A percentile compares a stretch with the other conserved stretches of the same genome.
phyloP scores from a whole-genome alignment of 2,113 vertebrate genomes.

The Tetraodon nigroviridis region DNA sequence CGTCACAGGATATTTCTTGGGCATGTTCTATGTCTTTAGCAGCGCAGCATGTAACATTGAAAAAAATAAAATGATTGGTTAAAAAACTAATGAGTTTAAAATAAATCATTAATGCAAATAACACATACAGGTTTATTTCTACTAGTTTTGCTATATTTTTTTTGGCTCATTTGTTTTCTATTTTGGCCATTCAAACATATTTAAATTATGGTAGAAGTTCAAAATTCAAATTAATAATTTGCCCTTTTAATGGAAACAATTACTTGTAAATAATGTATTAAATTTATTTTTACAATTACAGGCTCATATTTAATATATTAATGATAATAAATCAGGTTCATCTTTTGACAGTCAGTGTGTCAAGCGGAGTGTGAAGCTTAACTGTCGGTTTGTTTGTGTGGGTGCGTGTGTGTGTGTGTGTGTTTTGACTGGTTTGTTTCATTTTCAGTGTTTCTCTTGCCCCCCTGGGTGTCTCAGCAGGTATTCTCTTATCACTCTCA shows the following conservation, averaged over 20 bases:
- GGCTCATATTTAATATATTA: conserved; percentile 58
- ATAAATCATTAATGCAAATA: too few species aligned
- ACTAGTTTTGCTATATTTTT: neutral
- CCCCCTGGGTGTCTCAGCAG: conserved; percentile 66
- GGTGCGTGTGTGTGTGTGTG: conserved; percentile 35
- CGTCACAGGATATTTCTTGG: conserved; percentile 4
- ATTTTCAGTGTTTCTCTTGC: conserved; percentile 55
- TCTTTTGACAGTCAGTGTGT: conserved; percentile 64
- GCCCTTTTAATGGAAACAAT: conserved; percentile 20
- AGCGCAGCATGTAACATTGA: too few species aligned
- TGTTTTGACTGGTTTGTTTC: conserved; percentile 52
- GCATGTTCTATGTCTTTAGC: neutral
- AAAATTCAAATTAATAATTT: conserved; percentile 16
- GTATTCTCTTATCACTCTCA: conserved; percentile 66
- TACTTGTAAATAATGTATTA: conserved; percentile 34
- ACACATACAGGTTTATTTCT: too few species aligned
- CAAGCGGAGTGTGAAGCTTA: conserved; percentile 66
- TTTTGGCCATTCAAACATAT: neutral
- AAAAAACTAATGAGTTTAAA: too few species aligned
- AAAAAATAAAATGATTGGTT: too few species aligned
- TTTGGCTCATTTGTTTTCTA: neutral
- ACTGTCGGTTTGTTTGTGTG: conserved; percentile 51
- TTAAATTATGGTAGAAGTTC: neutral
- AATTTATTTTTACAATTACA: conserved; percentile 52
- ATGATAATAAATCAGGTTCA: conserved; percentile 64